phyloP scores from a whole-genome alignment of 2,113 vertebrate genomes.

The Hypanus sabinus region DNA sequence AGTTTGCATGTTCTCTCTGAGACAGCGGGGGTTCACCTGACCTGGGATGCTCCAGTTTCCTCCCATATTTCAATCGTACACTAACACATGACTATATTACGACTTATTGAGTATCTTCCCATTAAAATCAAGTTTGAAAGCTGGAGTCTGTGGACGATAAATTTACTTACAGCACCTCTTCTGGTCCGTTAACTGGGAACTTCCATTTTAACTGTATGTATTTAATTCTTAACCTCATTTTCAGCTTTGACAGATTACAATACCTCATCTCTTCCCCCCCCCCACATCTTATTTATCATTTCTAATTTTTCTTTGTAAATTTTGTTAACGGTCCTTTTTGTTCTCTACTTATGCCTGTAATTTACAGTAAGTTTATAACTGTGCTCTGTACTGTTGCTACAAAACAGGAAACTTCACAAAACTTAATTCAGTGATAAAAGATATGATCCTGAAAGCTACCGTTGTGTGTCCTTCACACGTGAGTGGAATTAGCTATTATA shows the following conservation, averaged over 20 bases:
- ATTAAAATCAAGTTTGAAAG: conserved; percentile 8
- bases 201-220: neutral
- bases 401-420: no score
- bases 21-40: no score
- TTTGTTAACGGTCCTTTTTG: no score
- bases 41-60: no score
- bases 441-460: no score
- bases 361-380: no score
- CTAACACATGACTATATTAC: neutral
- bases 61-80: neutral
- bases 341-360: no score
- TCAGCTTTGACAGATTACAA: neutral
- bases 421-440: no score
- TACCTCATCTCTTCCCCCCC: neutral
- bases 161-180: neutral
- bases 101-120: neutral
- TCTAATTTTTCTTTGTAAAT: neutral
- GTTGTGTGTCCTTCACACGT: no score
- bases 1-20: no score
- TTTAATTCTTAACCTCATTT: neutral
- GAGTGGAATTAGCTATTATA: no score
- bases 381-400: no score
- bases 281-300: neutral
- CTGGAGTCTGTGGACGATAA: neutral
- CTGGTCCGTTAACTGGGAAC: neutral